phyloP scores from a whole-genome alignment of 2,797 vertebrate species.

The Diplodus puntazzo region DNA sequence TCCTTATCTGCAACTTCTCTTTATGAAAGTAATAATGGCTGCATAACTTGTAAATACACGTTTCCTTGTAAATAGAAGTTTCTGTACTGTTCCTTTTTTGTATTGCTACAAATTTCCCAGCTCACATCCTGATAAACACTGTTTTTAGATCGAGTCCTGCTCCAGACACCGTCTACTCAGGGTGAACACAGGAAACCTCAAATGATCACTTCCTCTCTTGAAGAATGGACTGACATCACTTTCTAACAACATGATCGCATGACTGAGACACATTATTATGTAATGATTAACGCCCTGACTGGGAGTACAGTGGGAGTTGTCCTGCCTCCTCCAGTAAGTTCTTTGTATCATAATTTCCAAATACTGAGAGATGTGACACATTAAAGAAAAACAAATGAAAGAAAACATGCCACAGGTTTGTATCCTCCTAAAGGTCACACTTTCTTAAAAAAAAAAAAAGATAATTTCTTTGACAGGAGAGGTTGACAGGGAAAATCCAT shows the following conservation, averaged over 20 bases:
- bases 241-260: constrained; percentile 60
- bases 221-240: constrained; percentile 78
- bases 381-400: constrained; percentile 9
- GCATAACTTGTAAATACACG: background rate
- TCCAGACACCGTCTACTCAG: constrained; percentile 52
- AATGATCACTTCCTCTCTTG: constrained; percentile 76
- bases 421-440: constrained; percentile 16
- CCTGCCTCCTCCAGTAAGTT: background rate
- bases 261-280: constrained; percentile 64
- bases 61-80: background rate
- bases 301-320: constrained; percentile 55
- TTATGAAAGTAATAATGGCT: background rate
- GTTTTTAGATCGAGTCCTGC: constrained; percentile 22
- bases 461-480: constrained; percentile 51
- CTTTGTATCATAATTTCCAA: background rate
- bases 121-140: constrained; percentile 59
- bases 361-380: constrained; percentile 18
- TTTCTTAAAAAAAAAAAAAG: constrained; percentile 16
- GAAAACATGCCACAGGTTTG: constrained; percentile 46
- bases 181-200: constrained; percentile 74
- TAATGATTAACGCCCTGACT: constrained; percentile 53
- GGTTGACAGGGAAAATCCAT: constrained; percentile 50
- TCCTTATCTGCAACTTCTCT: background rate
- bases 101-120: constrained; percentile 30
- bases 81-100: background rate